Evolutionary conservation across 1,140 invertebrate species (phyloP), one percentile per base, ranked within the genome.

Genomic region (Brachionus koreanus): DNA sequence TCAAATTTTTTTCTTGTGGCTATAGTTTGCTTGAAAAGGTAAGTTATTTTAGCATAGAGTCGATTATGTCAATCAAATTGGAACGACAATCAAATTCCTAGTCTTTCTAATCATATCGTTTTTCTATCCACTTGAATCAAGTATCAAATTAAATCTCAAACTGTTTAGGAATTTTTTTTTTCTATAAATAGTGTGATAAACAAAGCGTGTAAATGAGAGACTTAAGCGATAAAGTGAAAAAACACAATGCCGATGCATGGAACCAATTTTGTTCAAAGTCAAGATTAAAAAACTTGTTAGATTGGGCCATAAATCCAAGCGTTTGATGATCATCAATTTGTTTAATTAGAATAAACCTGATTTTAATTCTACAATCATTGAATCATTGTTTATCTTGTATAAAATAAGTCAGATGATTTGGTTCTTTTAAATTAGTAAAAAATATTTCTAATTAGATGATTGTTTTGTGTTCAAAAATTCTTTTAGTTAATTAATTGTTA

Each of bases 251-350:
- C 49, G 49, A 57, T 57, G 49, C 16, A 57, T 57, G 49, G 49
- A 57, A 57, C 49, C 49, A 57, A 57, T 57, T 57, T 57, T 16
- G 49, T 23, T 57, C 5, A 6, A 57, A 57, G 16, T 19, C 7
- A 57, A 57, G n/a, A 57, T 5, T 9, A 19, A 19, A 57, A 57
- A 57, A 57, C 49, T 57, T 57, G 49, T 57, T 57, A 57, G 49
- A 57, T 57, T 9, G 19, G 49, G 49, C 49, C 49, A 57, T 57
- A 57, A 19, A 57, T 19, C 19, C 6, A 23, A 57, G n/a, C 49
- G 49, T 57, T 57, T 57, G 49, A n/a, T n/a, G n/a, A 57, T 57
- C 49, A 57, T 57, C 49, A 57, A 57, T 57, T 57, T 19, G n/a
- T 57, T 57, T 19, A 42, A 42, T 13, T 10, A 42, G 39, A 42